Conservation (phyloP, 1,140 invertebrate genomes). For the Euura lappo region DNA sequence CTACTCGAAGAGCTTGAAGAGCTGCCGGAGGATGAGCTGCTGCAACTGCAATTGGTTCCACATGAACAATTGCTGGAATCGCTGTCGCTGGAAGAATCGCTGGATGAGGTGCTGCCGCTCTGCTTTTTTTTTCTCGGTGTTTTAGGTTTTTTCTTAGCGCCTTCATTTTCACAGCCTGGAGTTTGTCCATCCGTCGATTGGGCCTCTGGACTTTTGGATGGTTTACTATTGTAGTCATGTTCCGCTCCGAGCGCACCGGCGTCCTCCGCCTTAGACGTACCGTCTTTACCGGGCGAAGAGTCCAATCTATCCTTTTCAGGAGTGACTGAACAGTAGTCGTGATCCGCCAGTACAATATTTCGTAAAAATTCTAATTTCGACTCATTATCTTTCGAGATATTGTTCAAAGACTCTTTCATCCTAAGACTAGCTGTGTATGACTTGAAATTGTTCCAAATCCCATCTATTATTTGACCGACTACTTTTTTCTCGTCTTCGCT, state of each 20-base stretch:
- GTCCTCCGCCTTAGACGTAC: background rate
- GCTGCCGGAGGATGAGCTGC: slow-evolving; percentile 65
- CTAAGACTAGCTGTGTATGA: slow-evolving; percentile 68
- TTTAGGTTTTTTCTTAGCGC: slow-evolving; percentile 48
- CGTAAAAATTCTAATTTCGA: slow-evolving; percentile 41
- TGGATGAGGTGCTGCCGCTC: slow-evolving; percentile 64
- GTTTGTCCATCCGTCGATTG: slow-evolving; percentile 34
- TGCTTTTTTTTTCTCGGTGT: slow-evolving; percentile 55
- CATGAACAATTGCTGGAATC: slow-evolving; percentile 80
- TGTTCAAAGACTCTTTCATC: slow-evolving; percentile 44
- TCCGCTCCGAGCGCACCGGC: slow-evolving; percentile 16
- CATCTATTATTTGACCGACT: slow-evolving; percentile 61
- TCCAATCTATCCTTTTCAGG: slow-evolving; percentile 43
- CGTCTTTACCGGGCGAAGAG: slow-evolving; percentile 16
- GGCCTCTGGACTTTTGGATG: slow-evolving; percentile 49
- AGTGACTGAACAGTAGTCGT: slow-evolving; percentile 60
- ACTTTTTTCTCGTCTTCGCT: slow-evolving; percentile 60
- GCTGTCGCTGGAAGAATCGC: slow-evolving; percentile 75
- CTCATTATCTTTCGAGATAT: slow-evolving; percentile 23
- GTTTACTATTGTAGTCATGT: slow-evolving; percentile 51
- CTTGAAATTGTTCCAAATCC: slow-evolving; percentile 86
- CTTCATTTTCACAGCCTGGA: slow-evolving; percentile 23
- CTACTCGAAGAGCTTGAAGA: slow-evolving; percentile 71
- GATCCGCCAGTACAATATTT: slow-evolving; percentile 57
- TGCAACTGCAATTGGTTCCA: slow-evolving; percentile 80